Conservation (phyloP, 2,888 invertebrate genomes). For the Saturnia pavonia region DNA sequence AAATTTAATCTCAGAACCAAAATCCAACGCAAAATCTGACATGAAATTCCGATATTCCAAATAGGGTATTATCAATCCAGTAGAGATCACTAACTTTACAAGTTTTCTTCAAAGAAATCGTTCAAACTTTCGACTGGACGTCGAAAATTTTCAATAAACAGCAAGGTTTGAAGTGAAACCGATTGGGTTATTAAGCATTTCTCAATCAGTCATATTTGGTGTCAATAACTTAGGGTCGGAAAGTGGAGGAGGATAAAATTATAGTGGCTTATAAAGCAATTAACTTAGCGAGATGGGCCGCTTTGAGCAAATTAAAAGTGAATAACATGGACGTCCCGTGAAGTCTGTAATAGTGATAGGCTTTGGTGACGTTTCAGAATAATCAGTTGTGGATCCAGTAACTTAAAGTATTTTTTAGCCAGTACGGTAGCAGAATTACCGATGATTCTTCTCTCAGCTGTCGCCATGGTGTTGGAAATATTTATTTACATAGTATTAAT, state of each 20-base stretch:
- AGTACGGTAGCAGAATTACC: neutral
- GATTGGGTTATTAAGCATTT: neutral
- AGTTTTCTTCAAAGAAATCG: constrained; percentile 16
- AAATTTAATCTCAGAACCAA: neutral
- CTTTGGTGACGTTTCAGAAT: neutral
- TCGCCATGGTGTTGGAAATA: neutral
- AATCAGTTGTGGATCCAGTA: neutral
- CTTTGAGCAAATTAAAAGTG: too few relatives aligned
- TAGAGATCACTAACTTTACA: neutral
- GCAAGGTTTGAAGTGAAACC: neutral
- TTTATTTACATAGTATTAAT: neutral
- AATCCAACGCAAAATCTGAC: neutral
- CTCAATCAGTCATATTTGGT: neutral
- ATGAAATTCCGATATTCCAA: neutral
- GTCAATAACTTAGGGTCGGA: neutral
- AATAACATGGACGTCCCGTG: neutral
- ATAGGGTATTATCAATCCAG: neutral
- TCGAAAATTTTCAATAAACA: constrained; percentile 22
- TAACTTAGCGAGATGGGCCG: too few relatives aligned
- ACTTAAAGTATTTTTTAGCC: neutral
- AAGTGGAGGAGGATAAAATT: neutral
- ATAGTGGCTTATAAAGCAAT: neutral
- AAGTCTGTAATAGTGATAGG: neutral
- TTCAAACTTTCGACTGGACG: constrained; percentile 15
- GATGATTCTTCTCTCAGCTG: neutral